These are phyloP conservation scores for Bergia sp. DNA, from an alignment of 92 coral and sea anemone species.

Conservation along the genomic window DNA sequence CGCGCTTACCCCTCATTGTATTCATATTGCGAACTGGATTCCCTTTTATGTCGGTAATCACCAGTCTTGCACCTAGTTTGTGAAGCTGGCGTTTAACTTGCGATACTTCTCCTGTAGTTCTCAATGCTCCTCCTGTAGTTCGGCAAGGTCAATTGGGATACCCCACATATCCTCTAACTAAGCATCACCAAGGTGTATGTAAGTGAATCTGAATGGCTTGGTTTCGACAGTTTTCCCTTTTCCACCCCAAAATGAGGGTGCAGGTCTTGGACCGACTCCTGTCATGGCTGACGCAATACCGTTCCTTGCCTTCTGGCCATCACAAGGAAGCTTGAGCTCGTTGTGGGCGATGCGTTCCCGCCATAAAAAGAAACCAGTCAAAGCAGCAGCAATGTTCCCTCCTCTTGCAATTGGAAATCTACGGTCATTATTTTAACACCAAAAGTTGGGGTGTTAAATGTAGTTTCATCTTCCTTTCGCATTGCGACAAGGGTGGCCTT, in stretches of 20 bases:
- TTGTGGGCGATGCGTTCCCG: not conserved
- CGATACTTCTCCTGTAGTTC: slow-evolving; percentile 31
- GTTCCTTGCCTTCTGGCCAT: slow-evolving; percentile 2
- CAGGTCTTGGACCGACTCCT: not conserved
- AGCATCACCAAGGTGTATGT: not conserved
- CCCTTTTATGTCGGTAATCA: slow-evolving; percentile 44
- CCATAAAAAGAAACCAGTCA: not conserved
- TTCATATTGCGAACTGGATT: slow-evolving; percentile 46
- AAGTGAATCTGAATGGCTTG: slow-evolving; percentile 38
- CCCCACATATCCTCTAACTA: slow-evolving; percentile 45
- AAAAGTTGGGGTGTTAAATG: not conserved
- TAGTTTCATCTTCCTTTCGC: slow-evolving; percentile 23
- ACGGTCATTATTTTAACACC: not conserved
- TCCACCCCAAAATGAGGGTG: not conserved
- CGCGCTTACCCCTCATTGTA: slow-evolving; percentile 39
- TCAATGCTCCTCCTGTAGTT: slow-evolving; percentile 28
- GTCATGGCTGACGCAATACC: not conserved
- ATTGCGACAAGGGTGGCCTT: slow-evolving; percentile 39
- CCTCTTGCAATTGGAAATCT: not conserved
- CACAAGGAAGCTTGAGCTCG: slow-evolving; percentile 15
- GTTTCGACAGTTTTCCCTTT: slow-evolving; percentile 16
- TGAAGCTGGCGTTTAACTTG: slow-evolving; percentile 27
- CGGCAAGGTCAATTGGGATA: slow-evolving; percentile 47
- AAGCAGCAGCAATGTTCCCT: slow-evolving; percentile 46
- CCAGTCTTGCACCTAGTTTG: slow-evolving; percentile 37